A percentile compares a stretch with the other conserved stretches of the same genome.
phyloP scores from a whole-genome alignment of 1,140 invertebrate species.

The Listronotus bonariensis region DNA sequence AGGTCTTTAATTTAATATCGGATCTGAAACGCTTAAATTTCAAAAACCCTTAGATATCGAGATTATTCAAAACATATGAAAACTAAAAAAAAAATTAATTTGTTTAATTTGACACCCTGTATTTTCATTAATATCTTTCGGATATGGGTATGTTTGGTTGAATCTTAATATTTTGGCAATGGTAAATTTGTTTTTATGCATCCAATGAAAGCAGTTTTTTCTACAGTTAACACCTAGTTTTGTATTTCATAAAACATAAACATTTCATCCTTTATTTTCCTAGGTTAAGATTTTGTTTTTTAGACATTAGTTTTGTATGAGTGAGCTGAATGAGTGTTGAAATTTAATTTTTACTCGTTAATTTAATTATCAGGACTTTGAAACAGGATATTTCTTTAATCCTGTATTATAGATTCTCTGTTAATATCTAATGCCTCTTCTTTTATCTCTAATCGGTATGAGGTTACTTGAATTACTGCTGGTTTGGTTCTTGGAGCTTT shows the following conservation, averaged over 20 bases:
- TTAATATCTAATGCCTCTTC: background rate
- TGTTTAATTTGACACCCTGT: no score
- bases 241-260: background rate
- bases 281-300: slow-evolving; percentile 25
- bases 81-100: no score
- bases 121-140: no score
- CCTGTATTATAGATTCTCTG: no score
- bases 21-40: no score
- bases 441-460: slow-evolving; percentile 18
- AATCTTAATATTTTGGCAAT: no score
- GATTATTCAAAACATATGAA: no score
- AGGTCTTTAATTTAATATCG: no score
- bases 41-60: no score
- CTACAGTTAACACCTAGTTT: background rate
- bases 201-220: slow-evolving; percentile 2
- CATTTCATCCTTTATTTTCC: background rate
- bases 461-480: slow-evolving; percentile 2
- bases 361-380: background rate
- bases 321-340: slow-evolving; percentile 32
- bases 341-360: background rate
- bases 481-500: slow-evolving; percentile 14
- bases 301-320: slow-evolving; percentile 26
- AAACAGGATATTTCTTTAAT: no score
- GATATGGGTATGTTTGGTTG: no score
- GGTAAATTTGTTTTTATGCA: no score